Conservation (phyloP, 2,797 vertebrate genomes). For the Acanthurus lineatus region DNA sequence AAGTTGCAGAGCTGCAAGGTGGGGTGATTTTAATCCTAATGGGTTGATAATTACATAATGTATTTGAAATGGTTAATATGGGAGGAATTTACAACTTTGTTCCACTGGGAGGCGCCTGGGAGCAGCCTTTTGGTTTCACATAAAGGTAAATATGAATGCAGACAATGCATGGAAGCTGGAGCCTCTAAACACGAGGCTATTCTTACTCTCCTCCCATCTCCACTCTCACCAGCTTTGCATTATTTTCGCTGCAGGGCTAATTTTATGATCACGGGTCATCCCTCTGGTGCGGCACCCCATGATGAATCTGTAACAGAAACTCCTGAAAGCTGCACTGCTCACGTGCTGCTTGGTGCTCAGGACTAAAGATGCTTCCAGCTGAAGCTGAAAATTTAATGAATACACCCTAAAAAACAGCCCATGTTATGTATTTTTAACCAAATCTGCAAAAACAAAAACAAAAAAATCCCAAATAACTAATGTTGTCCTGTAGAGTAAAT, state of each 20-base stretch:
- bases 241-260: constrained; percentile 68
- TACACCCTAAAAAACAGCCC: not conserved
- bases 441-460: too few relatives aligned
- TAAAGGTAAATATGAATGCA: constrained; percentile 59
- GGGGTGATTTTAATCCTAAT: not conserved
- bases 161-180: constrained; percentile 73
- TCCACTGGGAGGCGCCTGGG: constrained; percentile 66
- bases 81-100: not conserved
- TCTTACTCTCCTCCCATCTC: constrained; percentile 69
- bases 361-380: not conserved
- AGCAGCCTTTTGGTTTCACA: constrained; percentile 35
- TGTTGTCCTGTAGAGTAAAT: not conserved
- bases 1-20: not conserved
- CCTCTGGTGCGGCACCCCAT: constrained; percentile 29
- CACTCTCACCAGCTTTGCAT: constrained; percentile 61
- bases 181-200: constrained; percentile 67
- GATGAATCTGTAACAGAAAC: constrained; percentile 50
- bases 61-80: not conserved
- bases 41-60: not conserved
- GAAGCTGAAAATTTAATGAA: not conserved
- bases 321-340: constrained; percentile 44
- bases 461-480: too few relatives aligned
- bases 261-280: constrained; percentile 57
- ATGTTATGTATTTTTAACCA: not conserved
- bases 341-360: constrained; percentile 27